Base-by-base conservation (phyloP, 2,113 vertebrate genomes). In the Burhinus oedicnemus region DNA sequence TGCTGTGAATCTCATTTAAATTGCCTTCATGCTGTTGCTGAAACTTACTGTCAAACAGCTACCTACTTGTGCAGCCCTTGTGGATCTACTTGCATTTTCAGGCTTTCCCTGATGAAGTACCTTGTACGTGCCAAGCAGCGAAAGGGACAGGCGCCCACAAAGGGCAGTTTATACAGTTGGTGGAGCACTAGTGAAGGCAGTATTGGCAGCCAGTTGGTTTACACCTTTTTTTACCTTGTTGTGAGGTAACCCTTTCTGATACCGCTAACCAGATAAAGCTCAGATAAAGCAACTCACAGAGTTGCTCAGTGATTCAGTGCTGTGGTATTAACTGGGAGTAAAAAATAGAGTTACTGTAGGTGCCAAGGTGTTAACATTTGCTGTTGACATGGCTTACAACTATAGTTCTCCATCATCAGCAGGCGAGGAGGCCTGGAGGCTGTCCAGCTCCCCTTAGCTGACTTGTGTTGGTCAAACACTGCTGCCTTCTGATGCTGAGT, bases 181-280 rank as follows among this genome's bases (percentile, higher is more conserved):
- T 91, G 71, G 72, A 58, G 76, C 32, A 6, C 25, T 79, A 23
- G 21, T 25, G 34, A 60, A 75, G 38, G 61, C 36, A 36, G 10
- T 65, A 87, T 42, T 55, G 45, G 14, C 44, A 79, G 38, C 64
- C 60, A 69, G 86, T 80, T 95, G 80, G 36, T 91, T 74, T 89
- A 84, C 54, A 91, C 58, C 74, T 89, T 96, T 89, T 96, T 96
- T 90, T 45, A 55, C 71, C 92, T 74, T 51, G 23, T 29, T 27
- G 40, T 65, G 52, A 94, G 87, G 91, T 94, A 89, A 91, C 82
- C 58, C 75, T 86, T 88, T 70, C 57, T 87, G 93, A 89, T 90
- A 61, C 27, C 27, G 70, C 75, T 90, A 93, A 84, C 58, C 27
- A 92, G 74, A 75, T 47, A 26, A 76, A 87, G 66, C 20, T n/a